Base-by-base conservation (phyloP, 1,140 invertebrate genomes). In the Probaryconus sp. region DNA sequence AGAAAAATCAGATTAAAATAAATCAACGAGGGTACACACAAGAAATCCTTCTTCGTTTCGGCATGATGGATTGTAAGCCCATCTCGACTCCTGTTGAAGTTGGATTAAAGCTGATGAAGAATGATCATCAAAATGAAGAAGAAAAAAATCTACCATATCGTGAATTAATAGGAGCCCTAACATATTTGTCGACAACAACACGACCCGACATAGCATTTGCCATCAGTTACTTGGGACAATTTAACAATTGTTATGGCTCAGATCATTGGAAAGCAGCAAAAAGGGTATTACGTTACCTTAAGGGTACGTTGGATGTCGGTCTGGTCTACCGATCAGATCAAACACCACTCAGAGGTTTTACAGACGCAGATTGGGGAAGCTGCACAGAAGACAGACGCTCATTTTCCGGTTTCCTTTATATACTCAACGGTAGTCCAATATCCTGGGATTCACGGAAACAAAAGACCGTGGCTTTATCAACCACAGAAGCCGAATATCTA, bases 261-360 rank as follows among this genome's bases (percentile, higher is more conserved):
- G 1, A 30, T 0, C 67, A 70, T 11, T 70, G 67, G 37, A 42
- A 42, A 16, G 11, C 51, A 0, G 37, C 37, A 2, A 56, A 56
- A 9, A 2, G 51, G 1, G 51, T 56, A 5, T 38, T 56, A 7
- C 24, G 79, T 0, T 86, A 87, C 53, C 26, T 87, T 1, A 79
- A 81, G 18, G 81, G 76, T 28, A 86, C 86, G 5, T 61, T 11
- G 0, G 24, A 79, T 30, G 42, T 53, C 3, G 74, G 65, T 2
- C 40, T 80, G 9, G 21, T 40, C 11, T 83, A 38, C 31, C n/a
- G 20, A 31, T 38, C 30, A 11, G 14, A 38, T 28, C 9, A 17
- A 2, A 10, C 18, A 18, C 18, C 53, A 21, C 4, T 77, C 6
- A n/a, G 11, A 2, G 67, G 37, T 21, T 73, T 28, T 40, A 40